phyloP scores from a whole-genome alignment of 2,797 vertebrate genomes.

The Eospalax fontanierii region DNA sequence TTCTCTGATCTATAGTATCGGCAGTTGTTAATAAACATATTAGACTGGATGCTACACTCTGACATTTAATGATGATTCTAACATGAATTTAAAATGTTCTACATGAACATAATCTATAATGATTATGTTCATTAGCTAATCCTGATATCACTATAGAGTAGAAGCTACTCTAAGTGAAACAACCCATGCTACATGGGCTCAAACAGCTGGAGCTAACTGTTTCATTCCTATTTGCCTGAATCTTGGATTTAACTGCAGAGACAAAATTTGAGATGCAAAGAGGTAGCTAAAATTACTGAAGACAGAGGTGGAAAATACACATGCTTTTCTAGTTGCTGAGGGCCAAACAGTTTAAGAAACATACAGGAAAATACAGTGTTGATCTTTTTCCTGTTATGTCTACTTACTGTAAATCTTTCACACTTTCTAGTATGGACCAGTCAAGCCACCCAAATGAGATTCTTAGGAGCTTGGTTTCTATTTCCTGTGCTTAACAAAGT shows the following conservation, averaged over 20 bases:
- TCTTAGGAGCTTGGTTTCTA: neutral
- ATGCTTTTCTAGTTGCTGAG: neutral
- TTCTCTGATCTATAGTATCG: neutral
- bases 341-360: neutral
- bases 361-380: neutral
- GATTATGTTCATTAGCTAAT: conserved; percentile 8
- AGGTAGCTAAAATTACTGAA: neutral
- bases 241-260: neutral
- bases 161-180: neutral
- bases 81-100: neutral
- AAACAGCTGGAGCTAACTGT: neutral
- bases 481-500: neutral
- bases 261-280: neutral
- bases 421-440: neutral
- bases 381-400: neutral
- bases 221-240: neutral
- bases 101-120: neutral
- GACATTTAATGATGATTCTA: neutral
- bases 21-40: neutral
- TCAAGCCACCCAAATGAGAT: neutral
- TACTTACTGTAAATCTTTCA: neutral
- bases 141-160: neutral
- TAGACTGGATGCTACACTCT: neutral
- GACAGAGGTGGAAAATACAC: neutral
- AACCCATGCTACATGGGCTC: neutral